Percentiles rank a stretch among this genome's conserved stretches.
phyloP scores from a whole-genome alignment of 2,113 vertebrate genomes.

The Genyomyrus donnyi region DNA sequence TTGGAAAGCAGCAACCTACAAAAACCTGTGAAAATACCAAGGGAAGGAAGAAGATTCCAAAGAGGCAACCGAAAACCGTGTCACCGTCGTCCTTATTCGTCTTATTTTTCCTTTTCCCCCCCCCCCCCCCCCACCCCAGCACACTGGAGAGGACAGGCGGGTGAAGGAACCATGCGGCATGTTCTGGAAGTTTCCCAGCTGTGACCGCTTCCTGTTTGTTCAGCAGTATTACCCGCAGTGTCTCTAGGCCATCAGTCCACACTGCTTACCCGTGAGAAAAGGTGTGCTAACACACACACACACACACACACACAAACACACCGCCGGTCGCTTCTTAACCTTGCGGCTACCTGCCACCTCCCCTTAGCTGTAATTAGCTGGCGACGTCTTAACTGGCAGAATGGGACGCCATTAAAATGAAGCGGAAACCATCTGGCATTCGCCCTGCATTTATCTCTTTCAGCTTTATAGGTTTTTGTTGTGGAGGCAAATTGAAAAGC shows the following conservation, averaged over 20 bases:
- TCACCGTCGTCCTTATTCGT: background rate
- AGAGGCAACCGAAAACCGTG: background rate
- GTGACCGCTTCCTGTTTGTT: conserved; percentile 14
- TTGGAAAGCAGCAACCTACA: conserved; percentile 37
- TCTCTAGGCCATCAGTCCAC: conserved; percentile 5
- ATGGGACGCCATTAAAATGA: background rate
- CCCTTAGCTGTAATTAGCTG: background rate
- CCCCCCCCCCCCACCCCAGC: background rate
- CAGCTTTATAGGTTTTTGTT: conserved; percentile 6
- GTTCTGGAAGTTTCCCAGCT: conserved; percentile 1
- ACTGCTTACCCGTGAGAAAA: conserved; percentile 3
- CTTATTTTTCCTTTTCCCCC: background rate
- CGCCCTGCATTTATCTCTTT: background rate
- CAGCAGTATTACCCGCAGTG: conserved; percentile 8
- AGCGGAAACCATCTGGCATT: background rate
- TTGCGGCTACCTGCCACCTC: background rate
- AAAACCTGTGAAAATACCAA: conserved; percentile 23
- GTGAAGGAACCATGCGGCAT: background rate
- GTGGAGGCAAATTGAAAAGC: conserved; percentile 4
- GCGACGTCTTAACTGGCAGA: background rate
- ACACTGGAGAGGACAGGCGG: background rate
- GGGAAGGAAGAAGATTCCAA: conserved; percentile 16
- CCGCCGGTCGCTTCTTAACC: background rate
- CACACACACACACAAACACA: background rate
- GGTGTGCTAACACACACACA: conserved; percentile 6